A percentile compares a stretch with the other conserved stretches of the same genome.
Evolutionary conservation across 2,797 vertebrate genomes (phyloP).

Genomic region (Acipenser transmontanus): DNA sequence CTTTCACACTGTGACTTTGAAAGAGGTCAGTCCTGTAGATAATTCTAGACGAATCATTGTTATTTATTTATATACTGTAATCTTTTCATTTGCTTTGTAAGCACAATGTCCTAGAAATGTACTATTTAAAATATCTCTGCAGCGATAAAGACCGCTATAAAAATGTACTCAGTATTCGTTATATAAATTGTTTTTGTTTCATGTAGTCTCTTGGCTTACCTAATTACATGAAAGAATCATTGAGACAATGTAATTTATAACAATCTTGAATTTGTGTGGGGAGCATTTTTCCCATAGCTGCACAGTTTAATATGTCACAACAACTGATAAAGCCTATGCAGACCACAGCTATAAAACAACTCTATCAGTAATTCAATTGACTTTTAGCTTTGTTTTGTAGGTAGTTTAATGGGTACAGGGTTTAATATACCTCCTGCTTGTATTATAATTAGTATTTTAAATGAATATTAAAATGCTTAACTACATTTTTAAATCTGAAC

Average conservation of each 20-base stretch:
- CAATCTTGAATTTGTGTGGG: constrained; percentile 38
- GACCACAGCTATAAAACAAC: background rate
- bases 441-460: too few species aligned
- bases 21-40: constrained; percentile 62
- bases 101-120: constrained; percentile 58
- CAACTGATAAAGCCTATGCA: constrained; percentile 5
- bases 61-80: constrained; percentile 49
- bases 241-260: constrained; percentile 59
- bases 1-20: constrained; percentile 58
- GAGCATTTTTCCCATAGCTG: constrained; percentile 7
- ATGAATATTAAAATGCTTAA: too few species aligned
- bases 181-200: constrained; percentile 13
- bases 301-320: constrained; percentile 14
- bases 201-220: constrained; percentile 12
- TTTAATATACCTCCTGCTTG: too few species aligned
- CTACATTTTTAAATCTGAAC: too few species aligned
- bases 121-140: constrained; percentile 35
- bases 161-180: constrained; percentile 10
- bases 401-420: too few species aligned
- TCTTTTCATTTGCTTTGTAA: constrained; percentile 46
- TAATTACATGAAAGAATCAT: constrained; percentile 43
- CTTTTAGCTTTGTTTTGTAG: too few species aligned
- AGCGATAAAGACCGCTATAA: constrained; percentile 25
- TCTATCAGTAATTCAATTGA: too few species aligned
- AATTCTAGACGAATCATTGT: constrained; percentile 29